A percentile compares a stretch with the other conserved stretches of the same genome.
Conservation (phyloP, 2,113 vertebrate species). For the Oryzias woworae region DNA sequence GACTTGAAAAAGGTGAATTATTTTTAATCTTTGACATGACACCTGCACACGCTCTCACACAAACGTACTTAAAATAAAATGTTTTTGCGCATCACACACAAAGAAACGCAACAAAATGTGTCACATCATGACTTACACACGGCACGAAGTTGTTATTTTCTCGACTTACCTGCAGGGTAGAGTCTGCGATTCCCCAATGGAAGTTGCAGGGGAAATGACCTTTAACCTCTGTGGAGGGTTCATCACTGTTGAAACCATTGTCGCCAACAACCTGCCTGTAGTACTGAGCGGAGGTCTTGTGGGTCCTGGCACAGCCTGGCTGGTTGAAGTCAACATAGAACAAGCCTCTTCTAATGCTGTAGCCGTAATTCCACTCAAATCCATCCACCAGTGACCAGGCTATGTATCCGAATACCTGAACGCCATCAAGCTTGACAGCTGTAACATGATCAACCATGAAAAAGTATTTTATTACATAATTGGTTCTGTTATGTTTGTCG, state of each 20-base stretch:
- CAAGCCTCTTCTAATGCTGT: slow-evolving; percentile 84
- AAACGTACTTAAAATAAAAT: too few relatives aligned
- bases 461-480: not conserved
- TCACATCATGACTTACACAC: not conserved
- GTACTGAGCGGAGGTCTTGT: slow-evolving; percentile 89
- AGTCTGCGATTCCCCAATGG: slow-evolving; percentile 92
- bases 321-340: slow-evolving; percentile 89
- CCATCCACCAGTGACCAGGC: slow-evolving; percentile 95
- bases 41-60: too few relatives aligned
- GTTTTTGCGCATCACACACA: too few relatives aligned
- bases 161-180: slow-evolving; percentile 85
- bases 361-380: slow-evolving; percentile 92
- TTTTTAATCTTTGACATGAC: too few relatives aligned
- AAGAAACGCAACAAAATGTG: not conserved
- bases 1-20: too few relatives aligned
- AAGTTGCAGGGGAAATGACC: slow-evolving; percentile 90
- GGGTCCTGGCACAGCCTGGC: slow-evolving; percentile 78
- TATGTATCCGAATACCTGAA: slow-evolving; percentile 88
- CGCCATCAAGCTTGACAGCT: slow-evolving; percentile 85
- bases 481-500: not conserved
- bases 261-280: slow-evolving; percentile 83
- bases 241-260: slow-evolving; percentile 82
- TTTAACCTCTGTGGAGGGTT: slow-evolving; percentile 64
- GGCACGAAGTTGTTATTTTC: not conserved
- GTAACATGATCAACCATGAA: slow-evolving; percentile 14